phyloP scores from a whole-genome alignment of 2,797 vertebrate genomes.

The Spatula versicolor region DNA sequence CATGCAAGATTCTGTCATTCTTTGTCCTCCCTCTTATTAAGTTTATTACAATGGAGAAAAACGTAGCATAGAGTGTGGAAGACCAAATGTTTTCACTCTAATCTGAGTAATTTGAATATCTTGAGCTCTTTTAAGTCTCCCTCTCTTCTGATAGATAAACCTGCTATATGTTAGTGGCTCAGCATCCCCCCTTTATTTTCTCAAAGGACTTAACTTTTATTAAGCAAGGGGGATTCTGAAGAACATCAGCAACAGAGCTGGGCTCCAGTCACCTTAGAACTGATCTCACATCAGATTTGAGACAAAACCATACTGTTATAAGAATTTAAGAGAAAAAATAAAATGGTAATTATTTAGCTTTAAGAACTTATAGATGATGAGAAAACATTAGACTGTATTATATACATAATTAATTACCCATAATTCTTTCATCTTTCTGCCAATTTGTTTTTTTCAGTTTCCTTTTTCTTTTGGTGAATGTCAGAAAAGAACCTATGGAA shows the following conservation, averaged over 20 bases:
- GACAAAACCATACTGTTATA: background rate
- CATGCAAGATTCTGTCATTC: background rate
- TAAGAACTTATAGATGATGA: background rate
- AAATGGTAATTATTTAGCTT: background rate
- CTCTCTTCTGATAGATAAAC: background rate
- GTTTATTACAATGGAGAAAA: background rate
- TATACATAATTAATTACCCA: background rate
- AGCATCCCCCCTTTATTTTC: background rate
- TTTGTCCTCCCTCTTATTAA: background rate
- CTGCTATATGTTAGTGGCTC: background rate
- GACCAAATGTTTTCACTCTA: background rate
- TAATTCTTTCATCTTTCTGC: background rate
- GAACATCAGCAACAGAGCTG: background rate
- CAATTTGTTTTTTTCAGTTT: background rate
- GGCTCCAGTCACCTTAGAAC: background rate
- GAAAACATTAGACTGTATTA: background rate
- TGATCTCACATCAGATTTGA: background rate
- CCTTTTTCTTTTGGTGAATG: background rate
- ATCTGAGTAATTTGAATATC: background rate
- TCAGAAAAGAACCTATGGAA: background rate
- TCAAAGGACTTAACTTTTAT: background rate
- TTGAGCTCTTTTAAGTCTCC: background rate
- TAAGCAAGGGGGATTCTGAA: background rate
- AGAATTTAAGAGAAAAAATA: background rate
- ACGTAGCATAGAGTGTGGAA: background rate